Evolutionary conservation across 2,797 vertebrate species (phyloP).

Genomic region (Nyctibius grandis): DNA sequence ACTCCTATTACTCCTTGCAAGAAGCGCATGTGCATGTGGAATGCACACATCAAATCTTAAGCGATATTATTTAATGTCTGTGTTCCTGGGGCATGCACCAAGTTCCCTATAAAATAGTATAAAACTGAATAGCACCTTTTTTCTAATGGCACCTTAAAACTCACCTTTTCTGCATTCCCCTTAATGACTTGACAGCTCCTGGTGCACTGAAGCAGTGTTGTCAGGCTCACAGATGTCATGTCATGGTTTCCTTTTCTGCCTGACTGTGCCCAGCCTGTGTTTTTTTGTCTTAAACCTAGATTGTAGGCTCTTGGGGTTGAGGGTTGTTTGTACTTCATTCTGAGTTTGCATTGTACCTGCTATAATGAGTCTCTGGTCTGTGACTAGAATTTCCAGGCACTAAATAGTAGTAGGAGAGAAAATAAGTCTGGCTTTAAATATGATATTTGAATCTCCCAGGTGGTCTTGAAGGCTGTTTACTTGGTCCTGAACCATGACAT

Average conservation of each 20-base stretch:
- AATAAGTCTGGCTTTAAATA: neutral
- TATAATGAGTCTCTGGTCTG: neutral
- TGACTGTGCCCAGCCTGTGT: neutral
- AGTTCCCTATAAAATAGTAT: neutral
- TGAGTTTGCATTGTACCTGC: neutral
- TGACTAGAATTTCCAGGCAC: neutral
- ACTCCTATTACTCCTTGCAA: conserved; percentile 19
- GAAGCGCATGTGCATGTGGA: conserved; percentile 47
- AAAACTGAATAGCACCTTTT: conserved; percentile 5
- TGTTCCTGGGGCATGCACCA: conserved; percentile 33
- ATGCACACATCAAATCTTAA: conserved; percentile 22
- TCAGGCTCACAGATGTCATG: conserved; percentile 17
- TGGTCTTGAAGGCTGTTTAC: conserved; percentile 91
- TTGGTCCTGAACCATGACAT: conserved; percentile 95
- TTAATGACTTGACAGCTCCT: neutral
- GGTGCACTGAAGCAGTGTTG: neutral
- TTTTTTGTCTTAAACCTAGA: neutral
- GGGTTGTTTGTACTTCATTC: neutral
- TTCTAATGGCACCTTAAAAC: conserved; percentile 1
- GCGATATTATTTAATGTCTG: neutral
- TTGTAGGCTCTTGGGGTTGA: neutral
- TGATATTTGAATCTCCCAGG: conserved; percentile 71
- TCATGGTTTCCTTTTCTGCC: conserved; percentile 22
- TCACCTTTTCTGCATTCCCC: conserved; percentile 2
- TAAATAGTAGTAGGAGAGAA: neutral